phyloP scores from a whole-genome alignment of 2,113 vertebrate species.

The Psettodes erumei region DNA sequence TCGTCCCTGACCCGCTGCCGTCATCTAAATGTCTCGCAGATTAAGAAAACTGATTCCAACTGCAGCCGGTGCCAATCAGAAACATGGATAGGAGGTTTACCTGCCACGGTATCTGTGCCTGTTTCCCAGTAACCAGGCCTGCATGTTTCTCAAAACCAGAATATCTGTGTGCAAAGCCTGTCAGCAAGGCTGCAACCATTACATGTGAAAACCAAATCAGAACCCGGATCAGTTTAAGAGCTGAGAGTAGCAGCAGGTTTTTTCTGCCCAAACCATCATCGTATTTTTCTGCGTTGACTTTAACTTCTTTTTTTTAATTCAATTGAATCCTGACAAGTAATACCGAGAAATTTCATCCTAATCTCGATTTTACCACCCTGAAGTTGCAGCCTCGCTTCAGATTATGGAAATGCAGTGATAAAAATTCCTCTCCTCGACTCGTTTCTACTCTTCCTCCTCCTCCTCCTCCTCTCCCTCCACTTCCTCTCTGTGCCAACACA shows the following conservation, averaged over 20 bases:
- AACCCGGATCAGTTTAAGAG: background rate
- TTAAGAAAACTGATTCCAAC: background rate
- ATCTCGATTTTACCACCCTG: constrained; percentile 11
- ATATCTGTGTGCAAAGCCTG: too few species aligned
- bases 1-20: constrained; percentile 1
- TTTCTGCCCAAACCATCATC: background rate
- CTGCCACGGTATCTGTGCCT: background rate
- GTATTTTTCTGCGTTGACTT: background rate
- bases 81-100: background rate
- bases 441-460: constrained; percentile 7
- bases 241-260: too few species aligned
- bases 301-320: background rate
- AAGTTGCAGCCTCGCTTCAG: constrained; percentile 32
- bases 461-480: background rate
- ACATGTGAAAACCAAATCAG: background rate
- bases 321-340: background rate
- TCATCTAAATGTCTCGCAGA: background rate
- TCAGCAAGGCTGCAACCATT: background rate
- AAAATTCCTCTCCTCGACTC: constrained; percentile 17
- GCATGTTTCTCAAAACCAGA: background rate
- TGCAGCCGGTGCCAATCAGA: constrained; percentile 8
- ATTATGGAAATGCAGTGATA: constrained; percentile 25
- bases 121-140: background rate
- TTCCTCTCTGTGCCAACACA: constrained; percentile 40
- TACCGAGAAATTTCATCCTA: constrained; percentile 4